Base-by-base conservation (phyloP, 2,113 vertebrate genomes). In the Empidonax traillii region DNA sequence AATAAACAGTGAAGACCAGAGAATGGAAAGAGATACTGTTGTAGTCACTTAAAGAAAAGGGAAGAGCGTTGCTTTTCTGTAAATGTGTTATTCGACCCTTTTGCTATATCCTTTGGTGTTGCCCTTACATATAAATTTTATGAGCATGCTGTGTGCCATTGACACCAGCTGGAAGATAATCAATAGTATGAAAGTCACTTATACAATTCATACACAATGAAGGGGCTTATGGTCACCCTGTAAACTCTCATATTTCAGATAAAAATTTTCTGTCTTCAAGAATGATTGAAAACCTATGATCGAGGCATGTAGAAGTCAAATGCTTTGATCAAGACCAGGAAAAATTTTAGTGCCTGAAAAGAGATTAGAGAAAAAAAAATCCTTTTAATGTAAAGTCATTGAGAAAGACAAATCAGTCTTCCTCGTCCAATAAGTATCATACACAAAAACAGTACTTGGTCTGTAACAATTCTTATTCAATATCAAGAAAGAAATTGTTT, bases 361-460 rank as follows among this genome's bases (percentile, higher is more conserved):
- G 20, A 49, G 25, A 66, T 87, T 47, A 76, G 35, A 58, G 31
- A 25, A 39, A 28, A 83, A 46, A 46, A 83, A 51, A 10, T 19
- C 3, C 33, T 78, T 94, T 95, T 90, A 81, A 82, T 68, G 16
- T 52, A 82, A 91, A 91, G 67, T 76, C 41, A 62, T 8, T 39
- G 63, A 83, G 59, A 90, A 95, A 90, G 37, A 59, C 59, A 95
- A 83, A 92, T 86, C 82, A 83, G 86, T 92, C 67, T 93, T 88
- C 63, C 33, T 69, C 74, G 31, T 69, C 63, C 55, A 74, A 43
- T 66, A 90, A 76, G 37, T 15, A 58, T 68, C 62, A 67, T 33
- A 58, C 37, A 91, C 31, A 85, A 84, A 94, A 93, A 39, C 41
- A 88, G 12, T 37, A 39, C 31, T 83, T 88, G 49, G 25, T 93